Percentiles rank a stretch among this genome's conserved stretches.
phyloP scores from a whole-genome alignment of 2,113 vertebrate species.

The Mystacornis crossleyi region DNA sequence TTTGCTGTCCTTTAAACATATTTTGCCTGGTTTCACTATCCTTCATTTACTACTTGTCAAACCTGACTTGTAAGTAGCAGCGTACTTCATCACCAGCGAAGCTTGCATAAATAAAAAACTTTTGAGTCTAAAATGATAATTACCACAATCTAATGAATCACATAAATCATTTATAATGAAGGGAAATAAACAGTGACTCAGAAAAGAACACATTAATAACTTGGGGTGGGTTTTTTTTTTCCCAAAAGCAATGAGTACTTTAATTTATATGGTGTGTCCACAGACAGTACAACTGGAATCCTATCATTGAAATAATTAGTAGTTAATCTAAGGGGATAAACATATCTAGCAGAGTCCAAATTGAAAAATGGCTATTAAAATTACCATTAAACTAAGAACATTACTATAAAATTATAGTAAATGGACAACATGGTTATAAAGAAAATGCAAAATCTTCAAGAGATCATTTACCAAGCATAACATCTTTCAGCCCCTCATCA shows the following conservation, averaged over 20 bases:
- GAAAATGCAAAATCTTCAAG: not conserved
- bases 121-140: slow-evolving; percentile 77
- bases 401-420: not conserved
- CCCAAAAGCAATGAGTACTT: slow-evolving; percentile 53
- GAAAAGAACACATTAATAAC: slow-evolving; percentile 73
- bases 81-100: slow-evolving; percentile 53
- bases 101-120: slow-evolving; percentile 56
- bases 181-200: slow-evolving; percentile 65
- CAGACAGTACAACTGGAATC: slow-evolving; percentile 59
- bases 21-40: slow-evolving; percentile 56
- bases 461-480: not conserved
- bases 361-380: slow-evolving; percentile 62
- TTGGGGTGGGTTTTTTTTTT: not conserved
- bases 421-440: not conserved
- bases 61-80: slow-evolving; percentile 29
- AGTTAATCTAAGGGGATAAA: slow-evolving; percentile 68
- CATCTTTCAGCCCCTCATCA: not conserved
- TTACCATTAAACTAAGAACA: slow-evolving; percentile 40
- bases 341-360: slow-evolving; percentile 42
- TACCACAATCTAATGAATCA: slow-evolving; percentile 77
- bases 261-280: slow-evolving; percentile 68
- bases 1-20: slow-evolving; percentile 40
- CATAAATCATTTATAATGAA: slow-evolving; percentile 80
- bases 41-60: slow-evolving; percentile 30
- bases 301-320: slow-evolving; percentile 72